These are phyloP conservation scores for Poecilia gillii DNA, from an alignment of 2,797 vertebrate species.

Conservation along the genomic window DNA sequence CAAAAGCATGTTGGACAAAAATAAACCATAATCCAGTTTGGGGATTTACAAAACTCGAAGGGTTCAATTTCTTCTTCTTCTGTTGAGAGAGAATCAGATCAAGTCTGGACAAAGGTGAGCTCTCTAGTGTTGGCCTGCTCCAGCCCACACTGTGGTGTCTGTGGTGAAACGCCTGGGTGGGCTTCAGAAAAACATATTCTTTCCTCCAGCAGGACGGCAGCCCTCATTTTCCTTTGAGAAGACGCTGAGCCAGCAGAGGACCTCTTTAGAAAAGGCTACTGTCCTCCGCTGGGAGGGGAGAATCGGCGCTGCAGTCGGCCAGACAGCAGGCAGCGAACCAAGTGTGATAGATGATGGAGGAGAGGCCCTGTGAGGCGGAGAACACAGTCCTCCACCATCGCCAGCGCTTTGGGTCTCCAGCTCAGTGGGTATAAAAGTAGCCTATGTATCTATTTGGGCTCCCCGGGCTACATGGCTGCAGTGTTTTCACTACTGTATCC, in stretches of 20 bases:
- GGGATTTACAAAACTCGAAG: slow-evolving; percentile 10
- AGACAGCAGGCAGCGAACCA: slow-evolving; percentile 55
- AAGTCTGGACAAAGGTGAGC: slow-evolving; percentile 28
- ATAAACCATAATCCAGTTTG: slow-evolving; percentile 20
- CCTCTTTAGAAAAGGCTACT: slow-evolving; percentile 64
- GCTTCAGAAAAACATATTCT: slow-evolving; percentile 70
- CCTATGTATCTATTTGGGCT: slow-evolving; percentile 63
- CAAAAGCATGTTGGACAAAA: not conserved
- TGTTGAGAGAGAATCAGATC: slow-evolving; percentile 21
- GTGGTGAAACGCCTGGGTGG: slow-evolving; percentile 75
- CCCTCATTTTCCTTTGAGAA: slow-evolving; percentile 48
- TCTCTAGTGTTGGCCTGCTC: slow-evolving; percentile 37
- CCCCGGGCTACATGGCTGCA: slow-evolving; percentile 73
- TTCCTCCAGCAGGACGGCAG: slow-evolving; percentile 54
- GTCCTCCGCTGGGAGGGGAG: slow-evolving; percentile 53
- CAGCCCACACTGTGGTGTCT: slow-evolving; percentile 58
- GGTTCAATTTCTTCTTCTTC: slow-evolving; percentile 3
- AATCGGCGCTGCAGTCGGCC: slow-evolving; percentile 35
- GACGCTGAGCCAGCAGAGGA: slow-evolving; percentile 67
- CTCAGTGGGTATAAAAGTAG: slow-evolving; percentile 59
- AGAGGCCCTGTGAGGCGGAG: slow-evolving; percentile 42
- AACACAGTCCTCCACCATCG: slow-evolving; percentile 52
- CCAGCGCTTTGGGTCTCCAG: slow-evolving; percentile 47
- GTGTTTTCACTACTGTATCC: slow-evolving; percentile 70
- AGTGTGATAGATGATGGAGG: slow-evolving; percentile 40